phyloP scores from a whole-genome alignment of 1,140 invertebrate species.

The Procambarus clarkii region DNA sequence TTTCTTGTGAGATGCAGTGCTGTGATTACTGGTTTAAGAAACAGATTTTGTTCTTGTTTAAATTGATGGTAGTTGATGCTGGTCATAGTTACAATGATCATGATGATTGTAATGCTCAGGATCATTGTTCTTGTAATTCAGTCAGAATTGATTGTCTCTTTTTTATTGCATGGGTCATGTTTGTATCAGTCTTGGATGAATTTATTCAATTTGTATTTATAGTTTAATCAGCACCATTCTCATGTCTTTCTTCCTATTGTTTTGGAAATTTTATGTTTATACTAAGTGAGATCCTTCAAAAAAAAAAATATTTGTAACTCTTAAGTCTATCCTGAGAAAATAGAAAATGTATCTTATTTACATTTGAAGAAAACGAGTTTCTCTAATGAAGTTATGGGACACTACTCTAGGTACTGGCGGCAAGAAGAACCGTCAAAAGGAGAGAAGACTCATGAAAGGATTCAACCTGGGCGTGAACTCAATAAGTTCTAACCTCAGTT shows the following conservation, averaged over 20 bases:
- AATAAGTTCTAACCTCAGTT: slow-evolving; percentile 34
- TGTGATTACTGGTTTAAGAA: slow-evolving; percentile 9
- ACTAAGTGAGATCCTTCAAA: neutral
- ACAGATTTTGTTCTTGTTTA: neutral
- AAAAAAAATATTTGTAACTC: neutral
- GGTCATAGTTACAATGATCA: neutral
- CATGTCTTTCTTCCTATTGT: slow-evolving; percentile 48
- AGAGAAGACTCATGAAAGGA: slow-evolving; percentile 93
- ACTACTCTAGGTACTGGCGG: slow-evolving; percentile 85
- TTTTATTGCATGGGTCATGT: neutral
- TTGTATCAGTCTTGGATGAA: neutral
- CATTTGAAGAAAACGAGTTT: neutral
- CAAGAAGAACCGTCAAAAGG: slow-evolving; percentile 94
- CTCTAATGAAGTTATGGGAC: slow-evolving; percentile 24
- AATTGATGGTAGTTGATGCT: neutral
- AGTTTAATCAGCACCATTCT: slow-evolving; percentile 35
- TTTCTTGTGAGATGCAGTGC: slow-evolving; percentile 54
- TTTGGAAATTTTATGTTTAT: neutral
- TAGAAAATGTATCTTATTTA: neutral
- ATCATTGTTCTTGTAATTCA: neutral
- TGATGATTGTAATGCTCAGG: neutral
- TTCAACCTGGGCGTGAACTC: slow-evolving; percentile 84
- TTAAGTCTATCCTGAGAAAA: neutral
- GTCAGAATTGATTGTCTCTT: neutral
- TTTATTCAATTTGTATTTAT: neutral